Evolutionary conservation across 2,113 vertebrate genomes (phyloP).

Genomic region (Martes martes): DNA sequence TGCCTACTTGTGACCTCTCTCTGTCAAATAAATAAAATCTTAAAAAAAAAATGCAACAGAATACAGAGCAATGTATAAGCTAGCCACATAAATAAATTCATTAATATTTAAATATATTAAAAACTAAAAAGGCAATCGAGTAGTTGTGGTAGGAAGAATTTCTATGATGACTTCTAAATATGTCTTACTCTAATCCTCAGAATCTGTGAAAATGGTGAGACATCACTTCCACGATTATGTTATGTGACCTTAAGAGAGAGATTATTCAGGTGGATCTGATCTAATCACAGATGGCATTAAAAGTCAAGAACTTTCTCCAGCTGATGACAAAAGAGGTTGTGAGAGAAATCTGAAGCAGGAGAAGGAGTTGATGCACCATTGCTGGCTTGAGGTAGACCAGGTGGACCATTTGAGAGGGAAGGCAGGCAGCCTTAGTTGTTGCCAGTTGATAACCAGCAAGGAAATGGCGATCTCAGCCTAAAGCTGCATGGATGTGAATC

Average conservation of each 20-base stretch:
- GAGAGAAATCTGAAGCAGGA: neutral
- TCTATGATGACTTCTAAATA: neutral
- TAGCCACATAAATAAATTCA: neutral
- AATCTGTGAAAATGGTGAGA: neutral
- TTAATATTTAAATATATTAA: neutral
- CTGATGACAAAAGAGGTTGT: neutral
- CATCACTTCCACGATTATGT: neutral
- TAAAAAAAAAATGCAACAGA: neutral
- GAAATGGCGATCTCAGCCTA: neutral
- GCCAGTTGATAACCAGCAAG: neutral
- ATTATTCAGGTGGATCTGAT: neutral
- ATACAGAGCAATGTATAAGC: neutral
- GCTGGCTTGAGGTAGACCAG: neutral
- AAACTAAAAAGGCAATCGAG: neutral
- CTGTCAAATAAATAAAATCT: no score
- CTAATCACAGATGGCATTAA: neutral
- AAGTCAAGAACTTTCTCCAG: neutral
- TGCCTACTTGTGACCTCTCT: no score
- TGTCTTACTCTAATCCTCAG: neutral
- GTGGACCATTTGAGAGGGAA: neutral
- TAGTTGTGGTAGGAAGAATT: neutral
- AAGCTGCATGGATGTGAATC: neutral
- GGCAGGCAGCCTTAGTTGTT: neutral
- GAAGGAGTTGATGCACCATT: neutral
- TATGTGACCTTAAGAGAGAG: neutral